phyloP scores from a whole-genome alignment of 2,888 invertebrate genomes.

The Hanleya hanleyi region DNA sequence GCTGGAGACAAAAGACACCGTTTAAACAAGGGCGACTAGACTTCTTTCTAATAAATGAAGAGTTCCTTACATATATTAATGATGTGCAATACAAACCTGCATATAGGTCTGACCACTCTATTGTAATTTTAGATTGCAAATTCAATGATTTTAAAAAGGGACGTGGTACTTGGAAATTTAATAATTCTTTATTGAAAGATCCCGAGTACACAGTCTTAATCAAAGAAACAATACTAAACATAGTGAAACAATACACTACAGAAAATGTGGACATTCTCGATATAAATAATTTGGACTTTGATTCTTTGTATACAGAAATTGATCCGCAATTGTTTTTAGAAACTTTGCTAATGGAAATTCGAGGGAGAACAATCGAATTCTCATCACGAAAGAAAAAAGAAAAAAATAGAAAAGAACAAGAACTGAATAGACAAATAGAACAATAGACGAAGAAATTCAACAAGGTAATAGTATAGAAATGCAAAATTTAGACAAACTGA shows the following conservation, averaged over 20 bases:
- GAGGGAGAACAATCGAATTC: not conserved
- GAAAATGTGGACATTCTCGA: not conserved
- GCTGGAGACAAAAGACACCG: constrained; percentile 1
- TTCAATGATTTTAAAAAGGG: not conserved
- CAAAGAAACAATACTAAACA: not conserved
- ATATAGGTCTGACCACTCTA: not conserved
- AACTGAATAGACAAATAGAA: not conserved
- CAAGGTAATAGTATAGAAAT: not conserved
- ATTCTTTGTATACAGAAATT: not conserved
- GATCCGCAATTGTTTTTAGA: not conserved
- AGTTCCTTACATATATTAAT: not conserved
- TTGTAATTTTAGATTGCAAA: not conserved
- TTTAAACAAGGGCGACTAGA: not conserved
- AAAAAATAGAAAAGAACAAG: not conserved
- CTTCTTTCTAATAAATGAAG: not conserved
- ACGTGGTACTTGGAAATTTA: not conserved
- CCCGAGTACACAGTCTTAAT: not conserved
- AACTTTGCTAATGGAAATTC: not conserved
- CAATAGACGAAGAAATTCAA: not conserved
- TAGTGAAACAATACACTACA: constrained; percentile 7
- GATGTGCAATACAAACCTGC: not conserved
- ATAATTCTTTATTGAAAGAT: not conserved
- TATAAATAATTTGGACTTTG: not conserved
- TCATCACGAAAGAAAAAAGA: constrained; percentile 16
- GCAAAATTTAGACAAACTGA: not conserved